phyloP scores from a whole-genome alignment of 2,113 vertebrate genomes.

The Actinemys pallida region DNA sequence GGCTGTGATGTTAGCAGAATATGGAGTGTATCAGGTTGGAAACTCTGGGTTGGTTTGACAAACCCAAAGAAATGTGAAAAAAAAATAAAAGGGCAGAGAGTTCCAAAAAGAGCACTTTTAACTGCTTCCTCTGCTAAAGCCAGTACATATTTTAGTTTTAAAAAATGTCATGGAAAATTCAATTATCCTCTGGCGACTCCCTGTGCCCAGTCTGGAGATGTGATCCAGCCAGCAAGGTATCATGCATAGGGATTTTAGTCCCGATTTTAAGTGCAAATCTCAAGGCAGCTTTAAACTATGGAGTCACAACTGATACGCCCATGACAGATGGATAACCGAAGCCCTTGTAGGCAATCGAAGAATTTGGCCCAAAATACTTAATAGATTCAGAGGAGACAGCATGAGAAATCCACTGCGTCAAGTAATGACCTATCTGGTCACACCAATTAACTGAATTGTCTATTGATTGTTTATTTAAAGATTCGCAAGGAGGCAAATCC shows the following conservation, averaged over 20 bases:
- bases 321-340: not conserved
- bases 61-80: not conserved
- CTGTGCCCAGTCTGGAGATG: not conserved
- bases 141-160: not conserved
- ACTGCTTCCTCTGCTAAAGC: not conserved
- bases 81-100: not conserved
- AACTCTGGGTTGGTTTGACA: not conserved
- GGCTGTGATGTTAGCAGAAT: not conserved
- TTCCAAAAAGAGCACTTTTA: not conserved
- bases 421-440: conserved; percentile 11
- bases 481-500: not conserved
- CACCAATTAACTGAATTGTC: conserved; percentile 50
- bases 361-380: not conserved
- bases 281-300: not conserved
- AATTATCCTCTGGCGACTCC: not conserved
- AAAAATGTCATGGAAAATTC: not conserved
- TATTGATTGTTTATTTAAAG: conserved; percentile 13
- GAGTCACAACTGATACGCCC: not conserved
- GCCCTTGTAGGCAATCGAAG: not conserved
- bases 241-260: not conserved
- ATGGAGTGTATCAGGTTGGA: not conserved
- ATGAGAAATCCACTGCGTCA: not conserved
- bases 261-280: not conserved
- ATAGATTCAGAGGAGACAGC: not conserved
- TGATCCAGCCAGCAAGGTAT: not conserved